These are phyloP conservation scores for Cordylochernes scorpioides DNA, from an alignment of 2,888 invertebrate species.

Conservation along the genomic window DNA sequence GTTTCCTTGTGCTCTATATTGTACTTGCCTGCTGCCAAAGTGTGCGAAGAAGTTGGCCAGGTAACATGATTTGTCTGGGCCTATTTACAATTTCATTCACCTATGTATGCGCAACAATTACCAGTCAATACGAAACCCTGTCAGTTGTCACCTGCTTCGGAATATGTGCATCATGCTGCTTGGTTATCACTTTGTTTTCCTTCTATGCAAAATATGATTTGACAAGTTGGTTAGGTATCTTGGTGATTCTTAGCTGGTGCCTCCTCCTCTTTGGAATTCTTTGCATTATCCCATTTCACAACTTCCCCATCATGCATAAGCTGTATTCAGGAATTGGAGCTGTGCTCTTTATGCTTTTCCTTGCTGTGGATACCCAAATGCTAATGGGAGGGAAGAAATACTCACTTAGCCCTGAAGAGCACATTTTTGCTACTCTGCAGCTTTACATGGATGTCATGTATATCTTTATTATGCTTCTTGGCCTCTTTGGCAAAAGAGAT, in stretches of 20 bases:
- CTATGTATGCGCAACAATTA: too few relatives aligned
- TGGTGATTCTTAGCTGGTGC: constrained; percentile 24
- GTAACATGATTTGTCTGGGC: too few relatives aligned
- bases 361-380: constrained; percentile 36
- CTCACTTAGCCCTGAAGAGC: constrained; percentile 34
- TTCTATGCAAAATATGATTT: too few relatives aligned
- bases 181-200: too few relatives aligned
- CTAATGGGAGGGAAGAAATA: constrained; percentile 34
- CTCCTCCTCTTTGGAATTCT: constrained; percentile 27
- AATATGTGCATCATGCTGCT: too few relatives aligned
- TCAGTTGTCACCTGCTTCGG: too few relatives aligned
- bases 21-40: too few relatives aligned
- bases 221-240: too few relatives aligned
- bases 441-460: constrained; percentile 36
- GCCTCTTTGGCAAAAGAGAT: constrained; percentile 62
- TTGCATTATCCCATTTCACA: constrained; percentile 20
- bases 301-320: constrained; percentile 17
- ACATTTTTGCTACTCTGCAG: constrained; percentile 33
- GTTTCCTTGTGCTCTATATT: too few relatives aligned
- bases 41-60: too few relatives aligned
- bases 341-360: constrained; percentile 29
- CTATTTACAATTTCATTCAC: too few relatives aligned
- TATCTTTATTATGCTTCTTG: constrained; percentile 30
- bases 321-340: constrained; percentile 30
- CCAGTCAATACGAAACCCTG: too few relatives aligned